Base-by-base conservation (phyloP, 2,797 vertebrate species). In the Catamblyrhynchus diadema region DNA sequence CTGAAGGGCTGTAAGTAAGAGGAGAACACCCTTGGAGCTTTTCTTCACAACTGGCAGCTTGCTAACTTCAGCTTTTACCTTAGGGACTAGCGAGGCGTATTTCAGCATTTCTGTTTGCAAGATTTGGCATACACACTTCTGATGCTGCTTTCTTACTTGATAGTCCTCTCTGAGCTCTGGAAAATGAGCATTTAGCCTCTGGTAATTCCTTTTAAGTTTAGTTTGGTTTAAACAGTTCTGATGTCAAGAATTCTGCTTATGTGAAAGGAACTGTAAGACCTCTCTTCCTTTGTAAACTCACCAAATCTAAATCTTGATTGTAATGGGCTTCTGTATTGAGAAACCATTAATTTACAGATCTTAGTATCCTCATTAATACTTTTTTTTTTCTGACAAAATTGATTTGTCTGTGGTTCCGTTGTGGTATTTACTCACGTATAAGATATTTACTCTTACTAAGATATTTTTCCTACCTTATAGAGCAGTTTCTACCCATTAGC, bases 21-120 rank as follows among this genome's bases (percentile, higher is more conserved):
- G 65, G 86, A 88, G 32, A 92, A 94, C 28, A 23, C 91, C 92
- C 81, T 88, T 93, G 73, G 81, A 92, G 23, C 74, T 28, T 32
- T 65, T 59, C n/a, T 79, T 62, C 23, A 12, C 42, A 54, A 30
- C 56, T 94, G 66, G 66, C 92, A 86, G 81, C 59, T 88, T 82
- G 62, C 78, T 84, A 51, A 53, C 73, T 74, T 45, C 44, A 78
- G 42, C 78, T 78, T 90, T 90, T 44, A 35, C 88, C 80, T 25
- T 78, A 16, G 81, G 42, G 92, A 93, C 47, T 20, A 56, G 25
- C 0, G 0, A 81, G 39, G 25, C 3, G 0, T 54, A 62, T 79
- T 90, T 66, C 41, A 71, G 59, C 66, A 33, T 75, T 92, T 93
- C 65, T 82, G 39, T 44, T n/a, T 32, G 32, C 23, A 69, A 30